Evolutionary conservation across 2,888 invertebrate genomes (phyloP).

Genomic region (Epinotia demarniana): DNA sequence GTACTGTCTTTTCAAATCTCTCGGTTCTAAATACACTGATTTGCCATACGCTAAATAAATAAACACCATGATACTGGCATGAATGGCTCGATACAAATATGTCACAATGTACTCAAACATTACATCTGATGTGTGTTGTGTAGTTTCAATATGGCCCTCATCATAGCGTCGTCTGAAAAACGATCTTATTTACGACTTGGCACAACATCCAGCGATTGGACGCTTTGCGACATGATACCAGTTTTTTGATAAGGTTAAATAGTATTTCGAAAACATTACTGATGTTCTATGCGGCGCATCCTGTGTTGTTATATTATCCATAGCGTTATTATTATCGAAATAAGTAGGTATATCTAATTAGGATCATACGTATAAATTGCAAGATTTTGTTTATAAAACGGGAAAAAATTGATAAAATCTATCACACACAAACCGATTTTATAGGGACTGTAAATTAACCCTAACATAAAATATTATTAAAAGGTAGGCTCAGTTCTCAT

Average conservation of each 20-base stretch:
- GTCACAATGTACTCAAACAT: neutral
- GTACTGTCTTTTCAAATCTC: too few species aligned
- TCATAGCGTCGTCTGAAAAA: constrained; percentile 33
- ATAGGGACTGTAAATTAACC: too few species aligned
- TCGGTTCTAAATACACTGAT: too few species aligned
- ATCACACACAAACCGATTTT: too few species aligned
- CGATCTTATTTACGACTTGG: constrained; percentile 44
- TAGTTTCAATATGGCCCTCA: constrained; percentile 34
- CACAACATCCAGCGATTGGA: constrained; percentile 36
- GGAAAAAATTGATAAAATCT: too few species aligned
- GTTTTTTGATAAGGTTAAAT: constrained; percentile 37
- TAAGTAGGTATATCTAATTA: too few species aligned
- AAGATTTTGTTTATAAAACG: too few species aligned
- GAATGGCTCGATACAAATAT: neutral
- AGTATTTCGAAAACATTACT: constrained; percentile 16
- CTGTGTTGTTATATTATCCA: neutral
- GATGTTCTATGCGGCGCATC: neutral
- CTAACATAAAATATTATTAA: too few species aligned
- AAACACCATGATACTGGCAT: too few species aligned
- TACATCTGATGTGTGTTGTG: neutral
- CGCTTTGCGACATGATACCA: constrained; percentile 27
- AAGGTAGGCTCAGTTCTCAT: too few species aligned
- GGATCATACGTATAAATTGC: too few species aligned
- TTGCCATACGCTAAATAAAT: too few species aligned
- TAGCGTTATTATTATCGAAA: neutral